Percentiles rank a stretch among this genome's conserved stretches.
phyloP scores from a whole-genome alignment of 2,797 vertebrate genomes.

The Merluccius polli region DNA sequence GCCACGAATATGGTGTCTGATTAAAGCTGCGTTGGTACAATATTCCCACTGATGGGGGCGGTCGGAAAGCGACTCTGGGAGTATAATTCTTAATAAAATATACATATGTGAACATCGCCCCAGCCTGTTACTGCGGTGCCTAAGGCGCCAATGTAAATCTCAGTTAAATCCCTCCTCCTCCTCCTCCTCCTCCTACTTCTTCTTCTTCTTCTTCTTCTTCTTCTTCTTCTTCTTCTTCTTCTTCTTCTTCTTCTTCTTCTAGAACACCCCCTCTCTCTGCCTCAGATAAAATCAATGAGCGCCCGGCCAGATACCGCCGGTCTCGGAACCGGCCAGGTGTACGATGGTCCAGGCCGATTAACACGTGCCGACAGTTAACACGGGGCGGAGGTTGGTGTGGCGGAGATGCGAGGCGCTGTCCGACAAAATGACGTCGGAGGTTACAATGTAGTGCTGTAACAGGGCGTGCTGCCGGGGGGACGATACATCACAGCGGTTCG shows the following conservation, averaged over 20 bases:
- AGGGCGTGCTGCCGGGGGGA: not conserved
- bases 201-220: not conserved
- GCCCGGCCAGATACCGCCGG: no score
- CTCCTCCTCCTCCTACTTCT: not conserved
- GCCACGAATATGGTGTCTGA: not conserved
- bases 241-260: not conserved
- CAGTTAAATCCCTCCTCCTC: not conserved
- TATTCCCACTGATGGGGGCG: not conserved
- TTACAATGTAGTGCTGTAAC: not conserved
- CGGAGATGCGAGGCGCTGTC: not conserved
- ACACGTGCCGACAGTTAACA: not conserved
- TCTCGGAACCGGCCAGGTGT: no score
- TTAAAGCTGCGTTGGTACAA: not conserved
- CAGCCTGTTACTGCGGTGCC: not conserved
- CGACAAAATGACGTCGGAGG: not conserved
- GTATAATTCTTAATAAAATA: not conserved
- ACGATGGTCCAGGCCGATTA: not conserved
- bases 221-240: not conserved
- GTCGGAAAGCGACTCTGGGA: not conserved
- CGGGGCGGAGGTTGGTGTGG: not conserved
- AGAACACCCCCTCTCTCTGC: no score
- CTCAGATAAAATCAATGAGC: no score
- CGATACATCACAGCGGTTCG: not conserved
- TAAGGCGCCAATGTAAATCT: not conserved
- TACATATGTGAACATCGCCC: not conserved